Evolutionary conservation across 2,797 vertebrate genomes (phyloP).

Genomic region (Coranthus polyacanthus): DNA sequence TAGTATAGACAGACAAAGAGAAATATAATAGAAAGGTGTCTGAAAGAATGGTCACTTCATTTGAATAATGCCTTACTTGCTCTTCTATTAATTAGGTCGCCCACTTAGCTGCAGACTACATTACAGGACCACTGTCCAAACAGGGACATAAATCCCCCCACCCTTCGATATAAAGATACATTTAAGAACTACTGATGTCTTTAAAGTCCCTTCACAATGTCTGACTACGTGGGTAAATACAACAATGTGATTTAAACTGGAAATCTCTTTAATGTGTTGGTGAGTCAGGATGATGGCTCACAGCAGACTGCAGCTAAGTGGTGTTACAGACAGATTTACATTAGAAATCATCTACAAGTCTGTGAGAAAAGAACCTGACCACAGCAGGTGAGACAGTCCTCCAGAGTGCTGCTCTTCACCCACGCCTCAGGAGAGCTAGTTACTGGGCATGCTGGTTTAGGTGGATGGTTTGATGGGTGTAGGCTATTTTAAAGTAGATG

Average conservation of each 20-base stretch:
- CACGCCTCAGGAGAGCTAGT: slow-evolving; percentile 24
- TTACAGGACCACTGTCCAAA: slow-evolving; percentile 14
- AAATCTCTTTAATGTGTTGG: neutral
- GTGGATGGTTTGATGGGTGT: neutral
- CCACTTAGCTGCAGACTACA: slow-evolving; percentile 59
- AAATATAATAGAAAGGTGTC: slow-evolving; percentile 28
- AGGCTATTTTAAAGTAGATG: too few relatives aligned
- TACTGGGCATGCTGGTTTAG: slow-evolving; percentile 44
- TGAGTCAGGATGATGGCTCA: slow-evolving; percentile 80
- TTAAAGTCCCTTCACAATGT: too few relatives aligned
- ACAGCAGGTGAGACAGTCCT: slow-evolving; percentile 75
- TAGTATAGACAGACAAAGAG: slow-evolving; percentile 22
- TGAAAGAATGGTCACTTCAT: slow-evolving; percentile 67
- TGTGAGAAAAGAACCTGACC: slow-evolving; percentile 85
- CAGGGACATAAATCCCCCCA: neutral
- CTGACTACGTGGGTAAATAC: too few relatives aligned
- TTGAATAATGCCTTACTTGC: slow-evolving; percentile 24
- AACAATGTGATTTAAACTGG: neutral
- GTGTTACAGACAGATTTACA: slow-evolving; percentile 61
- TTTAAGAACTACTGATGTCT: neutral
- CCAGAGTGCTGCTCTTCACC: slow-evolving; percentile 83
- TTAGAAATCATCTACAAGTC: slow-evolving; percentile 85
- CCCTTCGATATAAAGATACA: neutral
- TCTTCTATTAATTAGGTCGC: slow-evolving; percentile 28
- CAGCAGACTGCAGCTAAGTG: slow-evolving; percentile 81